These are phyloP conservation scores for Podarcis muralis DNA, from an alignment of 2,113 vertebrate species.

Conservation along the genomic window DNA sequence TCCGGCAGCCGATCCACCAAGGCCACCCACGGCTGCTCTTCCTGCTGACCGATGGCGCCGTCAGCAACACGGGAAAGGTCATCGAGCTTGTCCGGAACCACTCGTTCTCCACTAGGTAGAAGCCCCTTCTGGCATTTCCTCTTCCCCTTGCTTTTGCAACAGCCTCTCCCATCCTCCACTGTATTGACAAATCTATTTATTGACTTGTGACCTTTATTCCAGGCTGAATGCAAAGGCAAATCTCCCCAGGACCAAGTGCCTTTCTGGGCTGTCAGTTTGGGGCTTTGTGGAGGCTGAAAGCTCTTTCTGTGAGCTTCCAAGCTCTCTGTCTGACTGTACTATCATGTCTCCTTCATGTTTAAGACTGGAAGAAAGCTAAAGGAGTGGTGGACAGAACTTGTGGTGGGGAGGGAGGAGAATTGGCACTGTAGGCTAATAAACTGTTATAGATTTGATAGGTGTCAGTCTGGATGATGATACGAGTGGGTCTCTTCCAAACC, in stretches of 20 bases:
- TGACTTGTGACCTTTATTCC: background rate
- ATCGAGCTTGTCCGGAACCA: constrained; percentile 88
- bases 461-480: too few species aligned
- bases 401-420: background rate
- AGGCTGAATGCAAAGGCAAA: background rate
- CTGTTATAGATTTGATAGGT: too few species aligned
- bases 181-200: too few species aligned
- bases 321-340: background rate
- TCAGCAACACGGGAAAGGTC: constrained; percentile 87
- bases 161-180: background rate
- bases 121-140: fast-evolving
- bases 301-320: background rate
- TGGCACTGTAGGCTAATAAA: too few species aligned
- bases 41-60: constrained; percentile 81
- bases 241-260: background rate
- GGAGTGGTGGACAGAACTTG: background rate
- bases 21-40: constrained; percentile 92
- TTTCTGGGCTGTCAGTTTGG: background rate
- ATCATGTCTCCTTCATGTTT: background rate
- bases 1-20: constrained; percentile 83
- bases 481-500: too few species aligned
- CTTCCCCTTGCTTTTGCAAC: too few species aligned
- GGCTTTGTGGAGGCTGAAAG: background rate
- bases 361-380: background rate
- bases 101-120: constrained; percentile 84